Base-by-base conservation (phyloP, 2,888 invertebrate genomes). In the Polydrusus cervinus region DNA sequence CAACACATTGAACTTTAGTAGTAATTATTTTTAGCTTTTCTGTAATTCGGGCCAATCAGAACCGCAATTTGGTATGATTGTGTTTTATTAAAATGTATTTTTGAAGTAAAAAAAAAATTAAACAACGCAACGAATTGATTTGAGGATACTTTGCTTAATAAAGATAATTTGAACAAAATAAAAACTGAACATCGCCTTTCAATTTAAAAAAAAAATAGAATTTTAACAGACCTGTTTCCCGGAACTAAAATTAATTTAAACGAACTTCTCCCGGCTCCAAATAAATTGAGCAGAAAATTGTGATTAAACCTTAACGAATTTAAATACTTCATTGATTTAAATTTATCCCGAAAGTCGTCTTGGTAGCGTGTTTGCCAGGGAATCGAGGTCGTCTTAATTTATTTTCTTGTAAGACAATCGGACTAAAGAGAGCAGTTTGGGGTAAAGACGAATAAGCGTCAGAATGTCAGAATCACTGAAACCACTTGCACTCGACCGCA, bases 301-400 rank as follows among this genome's bases (percentile, higher is more conserved):
- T 53, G 66, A 66, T 66, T 66, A 51, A 66, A 66, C 38, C 66
- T 53, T 18, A 66, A 38, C 47, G 66, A 66, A 66, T 66, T 66
- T 66, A 66, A 66, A 66, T 66, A 66, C 66, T 66, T 51, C 66
- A 66, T 66, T 66, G 66, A 66, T 66, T 40, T 51, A 47, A 66
- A 66, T 66, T 53, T 53, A 66, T 66, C 66, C 66, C 66, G 34
- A 53, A 38, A 38, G 57, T 60, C 57, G 57, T 60, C 57, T 60
- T 30, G n/a, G 20, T 53, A 30, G 53, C 53, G 25, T 53, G 53
- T 53, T 53, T 53, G 57, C 38, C 38, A 18, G 38, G 38, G 38
- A 60, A 40, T n/a, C 34, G 57, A 60, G 57, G 38, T 49, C 34
- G 34, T 53, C 53, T 66, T 66, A 66, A 66, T 53, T 60, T 60